A percentile compares a stretch with the other conserved stretches of the same genome.
Conservation (phyloP, 2,113 vertebrate species). For the Peromyscus californicus region DNA sequence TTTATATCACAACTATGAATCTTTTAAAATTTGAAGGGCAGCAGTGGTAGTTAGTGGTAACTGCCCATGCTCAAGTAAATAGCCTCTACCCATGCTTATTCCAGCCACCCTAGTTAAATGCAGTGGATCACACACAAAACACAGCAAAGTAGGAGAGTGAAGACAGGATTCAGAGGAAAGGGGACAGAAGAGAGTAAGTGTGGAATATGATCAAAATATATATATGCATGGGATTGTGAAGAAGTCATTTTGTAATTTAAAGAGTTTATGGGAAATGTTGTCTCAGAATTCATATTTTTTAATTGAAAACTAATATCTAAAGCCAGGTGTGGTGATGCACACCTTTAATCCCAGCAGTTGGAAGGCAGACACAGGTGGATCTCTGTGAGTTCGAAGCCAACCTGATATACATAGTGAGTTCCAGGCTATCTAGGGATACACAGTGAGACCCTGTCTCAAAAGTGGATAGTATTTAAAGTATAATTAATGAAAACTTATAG, state of each 20-base stretch:
- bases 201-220: not conserved
- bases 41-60: not conserved
- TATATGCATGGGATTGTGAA: not conserved
- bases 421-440: no score
- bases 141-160: not conserved
- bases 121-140: not conserved
- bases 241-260: not conserved
- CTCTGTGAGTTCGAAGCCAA: not conserved
- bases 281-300: conserved; percentile 35
- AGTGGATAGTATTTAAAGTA: not conserved
- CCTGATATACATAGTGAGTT: not conserved
- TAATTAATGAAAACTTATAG: not conserved
- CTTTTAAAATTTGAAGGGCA: conserved; percentile 6
- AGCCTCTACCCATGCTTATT: not conserved
- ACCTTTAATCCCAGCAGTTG: not conserved
- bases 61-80: not conserved
- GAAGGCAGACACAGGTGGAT: not conserved
- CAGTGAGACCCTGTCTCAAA: not conserved
- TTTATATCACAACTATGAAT: conserved; percentile 42
- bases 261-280: not conserved
- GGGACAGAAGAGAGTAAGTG: not conserved
- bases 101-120: not conserved
- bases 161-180: not conserved
- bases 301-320: conserved; percentile 2
- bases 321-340: not conserved